A percentile compares a stretch with the other conserved stretches of the same genome.
These are phyloP conservation scores for Aphodius granarius DNA, from an alignment of 2,888 invertebrate species.

Conservation along the genomic window DNA sequence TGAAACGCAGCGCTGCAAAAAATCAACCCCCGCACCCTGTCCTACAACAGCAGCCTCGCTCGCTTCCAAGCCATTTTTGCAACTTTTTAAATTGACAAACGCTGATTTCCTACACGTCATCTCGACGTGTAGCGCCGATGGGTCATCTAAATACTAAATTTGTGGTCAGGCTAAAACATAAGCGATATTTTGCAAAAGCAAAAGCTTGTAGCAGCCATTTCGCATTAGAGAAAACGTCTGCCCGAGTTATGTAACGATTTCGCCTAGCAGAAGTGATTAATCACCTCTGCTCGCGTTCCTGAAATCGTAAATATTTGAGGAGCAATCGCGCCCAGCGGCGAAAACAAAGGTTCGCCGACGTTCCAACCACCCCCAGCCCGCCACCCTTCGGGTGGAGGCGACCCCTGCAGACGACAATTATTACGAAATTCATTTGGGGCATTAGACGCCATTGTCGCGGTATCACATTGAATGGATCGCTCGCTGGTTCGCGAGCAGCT, in stretches of 20 bases:
- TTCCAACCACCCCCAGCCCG: background rate
- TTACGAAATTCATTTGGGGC: background rate
- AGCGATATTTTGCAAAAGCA: too few relatives aligned
- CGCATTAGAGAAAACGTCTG: background rate
- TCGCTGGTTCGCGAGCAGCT: background rate
- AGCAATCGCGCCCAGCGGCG: background rate
- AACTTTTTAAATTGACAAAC: conserved; percentile 13
- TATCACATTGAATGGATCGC: background rate
- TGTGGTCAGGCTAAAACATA: too few relatives aligned
- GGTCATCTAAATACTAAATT: too few relatives aligned
- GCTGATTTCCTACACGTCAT: background rate
- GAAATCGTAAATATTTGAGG: background rate
- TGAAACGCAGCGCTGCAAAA: background rate
- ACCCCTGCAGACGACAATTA: background rate
- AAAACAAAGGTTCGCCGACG: background rate
- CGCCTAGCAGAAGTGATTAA: background rate
- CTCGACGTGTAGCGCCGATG: background rate
- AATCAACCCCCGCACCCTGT: background rate
- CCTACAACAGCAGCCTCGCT: background rate
- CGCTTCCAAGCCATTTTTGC: conserved; percentile 6
- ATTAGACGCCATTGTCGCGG: background rate
- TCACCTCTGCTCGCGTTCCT: background rate
- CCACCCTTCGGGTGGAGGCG: background rate
- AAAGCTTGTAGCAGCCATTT: background rate
- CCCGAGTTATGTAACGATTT: background rate